Evolutionary conservation across 2,888 invertebrate genomes (phyloP), one percentile per base, ranked within the genome.

Genomic region (Petrolisthes cinctipes): DNA sequence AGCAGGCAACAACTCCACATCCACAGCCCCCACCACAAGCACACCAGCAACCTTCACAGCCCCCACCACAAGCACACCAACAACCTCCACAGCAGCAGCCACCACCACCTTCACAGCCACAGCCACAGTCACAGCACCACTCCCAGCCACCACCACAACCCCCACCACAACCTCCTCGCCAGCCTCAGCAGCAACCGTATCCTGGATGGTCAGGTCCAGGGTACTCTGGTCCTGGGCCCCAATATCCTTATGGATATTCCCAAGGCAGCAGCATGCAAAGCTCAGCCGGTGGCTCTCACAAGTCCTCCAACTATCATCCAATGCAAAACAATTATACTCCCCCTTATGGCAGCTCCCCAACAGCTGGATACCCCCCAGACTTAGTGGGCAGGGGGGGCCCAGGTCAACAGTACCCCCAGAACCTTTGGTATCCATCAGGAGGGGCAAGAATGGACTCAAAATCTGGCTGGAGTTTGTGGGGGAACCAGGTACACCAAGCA

Each of bases 401-500:
- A 23, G 83, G 87, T 1, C 87, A 87, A 61, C 87, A 87, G 61
- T 87, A 87, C 78, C 80, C 87, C 53, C 83, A 83, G 83, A 86
- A 82, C 61, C 83, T 86, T 71, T 89, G 89, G 89, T 89, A 89
- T 68, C 68, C 86, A 71, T 76, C 89, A 53, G 85, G 86, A 23
- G 85, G 86, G 53, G 85, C 75, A 9, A 76, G 87, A 0, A 83
- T 87, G 20, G 89, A 89, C 82, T 84, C 86, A n/a, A 89, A 89
- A 79, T 78, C 89, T 5, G 82, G 83, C 5, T 89, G 89, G 89
- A 82, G 79, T 73, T 37, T 86, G 23, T 89, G 89, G 89, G 56
- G 82, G 56, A 82, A 83, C 75, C 87, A 87, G 51, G 87, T 82
- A 9, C 82, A 86, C 66, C 89, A 87, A 53, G 54, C 86, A 51